Conservation (phyloP, 2,888 invertebrate genomes). For the Candidula unifasciata region DNA sequence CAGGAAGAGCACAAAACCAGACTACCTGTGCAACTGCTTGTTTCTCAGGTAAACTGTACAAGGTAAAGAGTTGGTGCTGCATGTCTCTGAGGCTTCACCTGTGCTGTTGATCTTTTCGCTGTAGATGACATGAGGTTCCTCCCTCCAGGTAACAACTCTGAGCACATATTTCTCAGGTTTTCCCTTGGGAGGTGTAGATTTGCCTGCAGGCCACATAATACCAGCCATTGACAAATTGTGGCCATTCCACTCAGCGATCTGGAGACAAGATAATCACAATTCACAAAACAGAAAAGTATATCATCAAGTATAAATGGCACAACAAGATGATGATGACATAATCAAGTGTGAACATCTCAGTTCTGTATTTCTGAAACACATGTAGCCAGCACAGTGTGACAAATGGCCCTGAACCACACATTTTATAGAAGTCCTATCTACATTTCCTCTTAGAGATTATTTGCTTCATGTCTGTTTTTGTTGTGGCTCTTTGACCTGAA, state of each 20-base stretch:
- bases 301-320: too few relatives aligned
- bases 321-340: too few relatives aligned
- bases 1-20: too few relatives aligned
- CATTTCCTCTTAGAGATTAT: too few relatives aligned
- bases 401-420: too few relatives aligned
- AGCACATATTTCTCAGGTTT: slow-evolving; percentile 98
- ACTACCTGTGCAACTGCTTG: slow-evolving; percentile 51
- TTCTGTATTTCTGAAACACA: too few relatives aligned
- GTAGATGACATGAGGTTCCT: slow-evolving; percentile 95
- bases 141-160: slow-evolving; percentile 92
- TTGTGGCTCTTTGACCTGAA: too few relatives aligned
- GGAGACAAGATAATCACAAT: slow-evolving; percentile 48
- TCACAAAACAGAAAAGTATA: neutral
- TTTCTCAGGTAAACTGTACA: slow-evolving; percentile 61
- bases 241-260: slow-evolving; percentile 95
- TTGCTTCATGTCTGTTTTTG: too few relatives aligned
- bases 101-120: slow-evolving; percentile 85
- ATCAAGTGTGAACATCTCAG: too few relatives aligned
- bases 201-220: slow-evolving; percentile 98
- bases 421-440: too few relatives aligned
- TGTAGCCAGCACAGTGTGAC: too few relatives aligned
- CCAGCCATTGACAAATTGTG: slow-evolving; percentile 93
- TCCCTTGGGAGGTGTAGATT: slow-evolving; percentile 96
- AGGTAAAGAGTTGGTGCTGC: slow-evolving; percentile 59
- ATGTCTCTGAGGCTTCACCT: slow-evolving; percentile 2